Conservation (phyloP, 2,888 invertebrate genomes). For the Nyleta sp. region DNA sequence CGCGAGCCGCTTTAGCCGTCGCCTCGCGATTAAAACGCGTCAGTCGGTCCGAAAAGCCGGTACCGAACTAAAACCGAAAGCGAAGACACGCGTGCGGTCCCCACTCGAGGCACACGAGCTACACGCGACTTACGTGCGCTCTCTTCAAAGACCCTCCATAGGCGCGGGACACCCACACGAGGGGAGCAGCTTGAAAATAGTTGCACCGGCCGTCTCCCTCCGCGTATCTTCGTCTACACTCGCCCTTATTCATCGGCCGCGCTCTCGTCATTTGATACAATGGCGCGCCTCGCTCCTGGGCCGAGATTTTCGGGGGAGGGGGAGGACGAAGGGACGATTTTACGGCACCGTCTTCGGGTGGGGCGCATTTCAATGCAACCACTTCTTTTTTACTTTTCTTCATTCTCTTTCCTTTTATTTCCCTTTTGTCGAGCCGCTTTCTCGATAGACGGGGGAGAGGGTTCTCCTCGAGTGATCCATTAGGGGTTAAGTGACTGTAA, state of each 20-base stretch:
- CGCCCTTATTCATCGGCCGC: constrained; percentile 47
- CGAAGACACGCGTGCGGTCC: constrained; percentile 80
- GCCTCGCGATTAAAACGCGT: constrained; percentile 59
- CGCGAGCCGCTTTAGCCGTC: constrained; percentile 3
- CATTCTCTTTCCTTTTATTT: constrained; percentile 1
- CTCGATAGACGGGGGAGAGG: neutral
- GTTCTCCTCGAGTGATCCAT: constrained; percentile 12
- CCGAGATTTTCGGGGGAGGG: constrained; percentile 37
- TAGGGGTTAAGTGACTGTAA: constrained; percentile 37
- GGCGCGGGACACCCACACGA: constrained; percentile 63
- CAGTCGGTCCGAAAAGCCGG: constrained; percentile 69
- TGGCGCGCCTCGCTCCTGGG: constrained; percentile 10
- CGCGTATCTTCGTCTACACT: constrained; percentile 20
- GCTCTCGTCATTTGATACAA: constrained; percentile 47
- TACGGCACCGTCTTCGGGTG: neutral
- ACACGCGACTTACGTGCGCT: constrained; percentile 60
- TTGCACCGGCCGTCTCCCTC: constrained; percentile 56
- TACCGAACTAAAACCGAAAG: constrained; percentile 80
- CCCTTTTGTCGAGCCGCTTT: neutral
- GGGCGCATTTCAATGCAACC: constrained; percentile 8
- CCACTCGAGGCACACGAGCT: constrained; percentile 70
- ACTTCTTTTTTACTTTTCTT: neutral
- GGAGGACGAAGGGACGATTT: constrained; percentile 5
- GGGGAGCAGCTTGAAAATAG: constrained; percentile 63
- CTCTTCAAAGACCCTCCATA: constrained; percentile 60